These are phyloP conservation scores for Hippoglossus hippoglossus DNA, from an alignment of 2,797 vertebrate species.

Conservation along the genomic window DNA sequence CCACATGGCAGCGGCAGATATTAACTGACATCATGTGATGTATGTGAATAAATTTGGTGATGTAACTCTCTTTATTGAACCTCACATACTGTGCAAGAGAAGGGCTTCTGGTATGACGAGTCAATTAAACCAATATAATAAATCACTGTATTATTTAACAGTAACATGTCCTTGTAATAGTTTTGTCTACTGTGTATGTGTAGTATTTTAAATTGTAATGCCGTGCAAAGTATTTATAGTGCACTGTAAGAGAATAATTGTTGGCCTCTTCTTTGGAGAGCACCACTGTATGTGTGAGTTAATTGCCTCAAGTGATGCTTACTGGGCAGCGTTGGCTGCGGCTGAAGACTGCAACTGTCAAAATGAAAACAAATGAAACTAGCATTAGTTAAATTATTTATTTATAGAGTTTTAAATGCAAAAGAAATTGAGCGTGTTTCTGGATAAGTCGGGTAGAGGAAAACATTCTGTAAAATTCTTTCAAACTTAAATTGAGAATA, in stretches of 20 bases:
- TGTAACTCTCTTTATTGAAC: conserved; percentile 2
- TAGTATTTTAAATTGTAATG: background rate
- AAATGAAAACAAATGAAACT: background rate
- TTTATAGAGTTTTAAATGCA: too few species aligned
- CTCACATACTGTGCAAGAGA: background rate
- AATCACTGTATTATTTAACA: background rate
- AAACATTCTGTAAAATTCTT: too few species aligned
- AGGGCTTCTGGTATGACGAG: background rate
- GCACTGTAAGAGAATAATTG: background rate
- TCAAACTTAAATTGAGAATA: too few species aligned
- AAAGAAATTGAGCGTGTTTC: too few species aligned
- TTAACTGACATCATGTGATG: conserved; percentile 13
- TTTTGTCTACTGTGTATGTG: too few species aligned
- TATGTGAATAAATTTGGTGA: conserved; percentile 9
- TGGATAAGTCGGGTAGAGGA: too few species aligned
- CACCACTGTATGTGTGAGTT: background rate
- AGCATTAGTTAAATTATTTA: too few species aligned
- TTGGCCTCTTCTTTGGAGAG: background rate
- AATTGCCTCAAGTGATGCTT: background rate
- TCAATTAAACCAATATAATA: background rate
- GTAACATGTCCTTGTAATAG: background rate
- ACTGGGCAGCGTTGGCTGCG: background rate
- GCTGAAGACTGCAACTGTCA: background rate
- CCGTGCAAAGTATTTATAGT: background rate
- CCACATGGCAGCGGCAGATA: conserved; percentile 5